phyloP scores from a whole-genome alignment of 2,888 invertebrate genomes.

The Drosophila recens region DNA sequence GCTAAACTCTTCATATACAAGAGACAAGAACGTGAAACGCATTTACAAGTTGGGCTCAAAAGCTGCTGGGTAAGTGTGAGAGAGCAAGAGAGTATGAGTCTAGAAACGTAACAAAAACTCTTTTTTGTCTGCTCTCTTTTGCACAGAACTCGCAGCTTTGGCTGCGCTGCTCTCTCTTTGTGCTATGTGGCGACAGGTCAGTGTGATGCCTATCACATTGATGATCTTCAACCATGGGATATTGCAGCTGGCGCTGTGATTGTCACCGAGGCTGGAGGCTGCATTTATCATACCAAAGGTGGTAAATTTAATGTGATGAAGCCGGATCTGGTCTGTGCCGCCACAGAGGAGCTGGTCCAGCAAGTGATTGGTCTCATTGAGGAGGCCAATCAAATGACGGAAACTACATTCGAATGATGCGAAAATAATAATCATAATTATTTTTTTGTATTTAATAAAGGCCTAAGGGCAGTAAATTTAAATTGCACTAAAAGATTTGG shows the following conservation, averaged over 20 bases:
- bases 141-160: slow-evolving; percentile 87
- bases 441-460: neutral
- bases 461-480: no score
- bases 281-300: slow-evolving; percentile 88
- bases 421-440: neutral
- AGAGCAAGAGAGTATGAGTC: neutral
- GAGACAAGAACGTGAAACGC: slow-evolving; percentile 85
- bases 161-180: slow-evolving; percentile 90
- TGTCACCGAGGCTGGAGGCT: slow-evolving; percentile 92
- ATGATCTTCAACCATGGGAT: slow-evolving; percentile 92
- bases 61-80: slow-evolving; percentile 79
- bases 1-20: slow-evolving; percentile 75
- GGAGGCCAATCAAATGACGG: slow-evolving; percentile 85
- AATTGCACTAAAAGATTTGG: no score
- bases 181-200: slow-evolving; percentile 90
- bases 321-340: slow-evolving; percentile 86
- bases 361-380: slow-evolving; percentile 86
- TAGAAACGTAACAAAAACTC: neutral
- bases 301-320: slow-evolving; percentile 87
- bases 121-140: neutral
- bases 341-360: slow-evolving; percentile 85
- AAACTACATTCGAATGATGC: slow-evolving; percentile 75
- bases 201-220: slow-evolving; percentile 89
- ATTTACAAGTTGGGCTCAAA: slow-evolving; percentile 83
- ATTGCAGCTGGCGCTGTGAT: slow-evolving; percentile 91